A percentile compares a stretch with the other conserved stretches of the same genome.
phyloP scores from a whole-genome alignment of 2,113 vertebrate genomes.

The Thermophis baileyi region DNA sequence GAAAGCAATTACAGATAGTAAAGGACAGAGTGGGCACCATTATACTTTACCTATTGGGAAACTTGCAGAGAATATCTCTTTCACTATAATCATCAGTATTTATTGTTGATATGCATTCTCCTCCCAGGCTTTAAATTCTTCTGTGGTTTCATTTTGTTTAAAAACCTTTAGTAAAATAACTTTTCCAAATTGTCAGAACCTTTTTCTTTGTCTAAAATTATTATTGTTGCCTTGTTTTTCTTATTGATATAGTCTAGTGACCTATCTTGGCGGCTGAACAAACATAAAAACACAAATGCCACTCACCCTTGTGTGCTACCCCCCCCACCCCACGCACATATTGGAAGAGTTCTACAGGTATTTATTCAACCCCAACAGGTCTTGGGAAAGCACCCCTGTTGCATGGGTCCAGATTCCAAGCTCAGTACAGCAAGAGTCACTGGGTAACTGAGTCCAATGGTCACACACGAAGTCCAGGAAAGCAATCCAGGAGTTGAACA shows the following conservation, averaged over 20 bases:
- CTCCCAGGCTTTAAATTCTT: neutral
- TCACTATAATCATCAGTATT: neutral
- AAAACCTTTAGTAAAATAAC: neutral
- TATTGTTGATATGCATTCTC: neutral
- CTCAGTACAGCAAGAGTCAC: too few species aligned
- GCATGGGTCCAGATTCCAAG: too few species aligned
- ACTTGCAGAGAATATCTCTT: neutral
- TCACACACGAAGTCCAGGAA: too few species aligned
- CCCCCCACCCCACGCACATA: too few species aligned
- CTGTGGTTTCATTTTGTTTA: neutral
- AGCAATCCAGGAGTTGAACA: too few species aligned
- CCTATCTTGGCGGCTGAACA: neutral
- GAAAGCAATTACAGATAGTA: neutral
- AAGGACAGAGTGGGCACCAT: neutral
- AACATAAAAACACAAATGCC: neutral
- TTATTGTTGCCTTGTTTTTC: neutral
- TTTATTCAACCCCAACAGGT: too few species aligned
- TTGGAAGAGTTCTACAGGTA: too few species aligned
- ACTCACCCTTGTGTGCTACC: neutral
- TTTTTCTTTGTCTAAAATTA: neutral
- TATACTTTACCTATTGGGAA: neutral
- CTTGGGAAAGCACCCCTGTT: too few species aligned
- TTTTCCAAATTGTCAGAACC: neutral
- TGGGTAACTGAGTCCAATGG: too few species aligned
- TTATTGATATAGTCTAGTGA: neutral